Conservation (phyloP, 2,888 invertebrate genomes). For the Eristalis pertinax region DNA sequence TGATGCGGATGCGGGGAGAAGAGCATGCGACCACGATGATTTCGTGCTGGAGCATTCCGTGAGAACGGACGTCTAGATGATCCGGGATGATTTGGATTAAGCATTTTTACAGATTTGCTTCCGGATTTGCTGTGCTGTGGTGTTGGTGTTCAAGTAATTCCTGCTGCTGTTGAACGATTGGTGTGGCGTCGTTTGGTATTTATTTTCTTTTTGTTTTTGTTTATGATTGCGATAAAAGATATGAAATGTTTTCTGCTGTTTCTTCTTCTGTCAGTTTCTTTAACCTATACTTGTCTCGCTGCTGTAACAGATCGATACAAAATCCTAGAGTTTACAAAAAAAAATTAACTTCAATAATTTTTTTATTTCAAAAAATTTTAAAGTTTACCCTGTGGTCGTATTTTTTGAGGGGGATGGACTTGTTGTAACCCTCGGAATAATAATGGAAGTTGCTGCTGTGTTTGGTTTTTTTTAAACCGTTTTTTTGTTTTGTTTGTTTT, state of each 20-base stretch:
- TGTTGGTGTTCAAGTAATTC: not conserved
- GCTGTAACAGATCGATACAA: not conserved
- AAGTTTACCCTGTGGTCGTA: constrained; percentile 15
- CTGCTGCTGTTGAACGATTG: constrained; percentile 17
- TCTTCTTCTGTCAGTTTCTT: not conserved
- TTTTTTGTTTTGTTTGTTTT: not conserved
- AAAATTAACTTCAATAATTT: not conserved
- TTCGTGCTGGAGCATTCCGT: constrained; percentile 79
- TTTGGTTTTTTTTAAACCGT: constrained; percentile 31
- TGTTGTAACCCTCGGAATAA: constrained; percentile 39
- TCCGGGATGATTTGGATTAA: constrained; percentile 80
- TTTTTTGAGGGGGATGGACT: constrained; percentile 10
- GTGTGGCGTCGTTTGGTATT: constrained; percentile 38
- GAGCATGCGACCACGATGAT: constrained; percentile 79
- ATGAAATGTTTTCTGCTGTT: not conserved
- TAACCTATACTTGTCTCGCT: not conserved
- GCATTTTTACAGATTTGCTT: constrained; percentile 72
- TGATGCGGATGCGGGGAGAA: constrained; percentile 80
- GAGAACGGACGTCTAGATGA: constrained; percentile 80
- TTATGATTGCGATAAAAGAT: not conserved
- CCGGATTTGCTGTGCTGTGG: not conserved
- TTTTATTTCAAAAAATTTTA: too few relatives aligned
- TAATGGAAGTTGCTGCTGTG: constrained; percentile 60
- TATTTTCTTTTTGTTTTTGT: constrained; percentile 3
- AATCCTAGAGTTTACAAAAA: not conserved